Evolutionary conservation across 2,797 vertebrate genomes (phyloP).

Genomic region (Acanthornis magna): DNA sequence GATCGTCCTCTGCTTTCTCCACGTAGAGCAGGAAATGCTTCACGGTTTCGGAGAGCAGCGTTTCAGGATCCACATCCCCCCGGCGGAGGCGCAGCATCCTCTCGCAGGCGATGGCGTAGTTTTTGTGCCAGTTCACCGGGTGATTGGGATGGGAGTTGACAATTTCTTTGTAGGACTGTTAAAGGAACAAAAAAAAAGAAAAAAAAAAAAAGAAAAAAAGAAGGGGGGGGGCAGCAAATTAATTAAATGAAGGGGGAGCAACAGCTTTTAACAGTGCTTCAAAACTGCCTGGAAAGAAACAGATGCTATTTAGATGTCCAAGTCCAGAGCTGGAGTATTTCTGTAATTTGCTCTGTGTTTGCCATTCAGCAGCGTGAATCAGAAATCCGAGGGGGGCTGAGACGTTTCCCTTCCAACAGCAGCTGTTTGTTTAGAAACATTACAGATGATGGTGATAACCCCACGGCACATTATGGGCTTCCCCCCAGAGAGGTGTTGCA

Average conservation of each 20-base stretch:
- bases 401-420: conserved; percentile 30
- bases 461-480: not conserved
- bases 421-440: conserved; percentile 58
- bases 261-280: not conserved
- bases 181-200: not conserved
- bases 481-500: conserved; percentile 48
- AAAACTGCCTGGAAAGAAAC: conserved; percentile 6
- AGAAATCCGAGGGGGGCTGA: conserved; percentile 52
- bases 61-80: conserved; percentile 72
- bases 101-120: conserved; percentile 93
- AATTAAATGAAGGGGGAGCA: not conserved
- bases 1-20: conserved; percentile 81
- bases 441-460: conserved; percentile 33
- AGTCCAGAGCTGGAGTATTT: not conserved
- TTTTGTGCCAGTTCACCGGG: conserved; percentile 97
- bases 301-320: conserved; percentile 13
- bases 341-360: conserved; percentile 14
- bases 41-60: conserved; percentile 82
- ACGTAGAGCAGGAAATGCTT: conserved; percentile 87
- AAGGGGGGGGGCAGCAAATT: not conserved
- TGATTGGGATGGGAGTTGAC: conserved; percentile 82
- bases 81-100: conserved; percentile 82
- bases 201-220: not conserved
- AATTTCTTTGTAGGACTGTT: conserved; percentile 90
- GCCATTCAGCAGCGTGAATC: conserved; percentile 32